Conservation (phyloP, 2,888 invertebrate species). For the Dendrolimus houi region DNA sequence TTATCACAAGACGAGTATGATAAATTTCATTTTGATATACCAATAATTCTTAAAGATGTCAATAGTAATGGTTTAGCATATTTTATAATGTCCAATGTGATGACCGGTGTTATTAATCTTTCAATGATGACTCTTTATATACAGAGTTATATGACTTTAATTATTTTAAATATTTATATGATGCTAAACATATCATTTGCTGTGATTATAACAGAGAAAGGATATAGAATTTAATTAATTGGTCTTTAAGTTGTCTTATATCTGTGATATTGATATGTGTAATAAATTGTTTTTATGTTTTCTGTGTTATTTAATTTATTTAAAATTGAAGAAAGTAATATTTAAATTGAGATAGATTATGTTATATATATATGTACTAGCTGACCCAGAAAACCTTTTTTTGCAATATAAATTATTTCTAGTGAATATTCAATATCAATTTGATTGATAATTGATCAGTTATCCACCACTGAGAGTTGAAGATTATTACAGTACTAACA, state of each 20-base stretch:
- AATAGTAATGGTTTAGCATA: conserved; percentile 90
- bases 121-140: conserved; percentile 78
- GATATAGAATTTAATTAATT: conserved; percentile 53
- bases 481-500: too few relatives aligned
- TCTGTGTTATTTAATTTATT: too few relatives aligned
- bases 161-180: conserved; percentile 78
- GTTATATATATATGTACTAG: too few relatives aligned
- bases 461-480: too few relatives aligned
- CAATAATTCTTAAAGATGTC: conserved; percentile 80
- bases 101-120: conserved; percentile 91
- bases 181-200: conserved; percentile 36
- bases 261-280: too few relatives aligned
- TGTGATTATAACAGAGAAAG: conserved; percentile 49
- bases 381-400: too few relatives aligned
- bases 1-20: conserved; percentile 46
- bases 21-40: conserved; percentile 36
- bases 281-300: too few relatives aligned
- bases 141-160: conserved; percentile 46
- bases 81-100: conserved; percentile 88
- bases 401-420: too few relatives aligned
- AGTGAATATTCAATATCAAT: too few relatives aligned
- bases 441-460: too few relatives aligned
- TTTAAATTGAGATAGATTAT: too few relatives aligned
- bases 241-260: not conserved
- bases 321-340: too few relatives aligned